These are phyloP conservation scores for Barbus barbus DNA, from an alignment of 2,113 vertebrate genomes.

Conservation along the genomic window DNA sequence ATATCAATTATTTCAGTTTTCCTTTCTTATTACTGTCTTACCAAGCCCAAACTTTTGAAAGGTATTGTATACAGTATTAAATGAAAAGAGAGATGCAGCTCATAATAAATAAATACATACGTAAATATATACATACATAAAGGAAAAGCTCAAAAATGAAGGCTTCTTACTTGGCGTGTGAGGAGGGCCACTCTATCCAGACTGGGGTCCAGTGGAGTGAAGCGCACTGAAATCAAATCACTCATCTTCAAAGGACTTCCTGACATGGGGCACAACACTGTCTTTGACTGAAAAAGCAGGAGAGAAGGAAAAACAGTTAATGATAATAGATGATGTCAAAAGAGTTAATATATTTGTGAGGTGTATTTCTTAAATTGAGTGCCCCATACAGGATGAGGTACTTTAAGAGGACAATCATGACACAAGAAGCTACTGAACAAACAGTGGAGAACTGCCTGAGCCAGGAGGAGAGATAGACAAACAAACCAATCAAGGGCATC, in stretches of 20 bases:
- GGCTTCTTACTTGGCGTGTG: slow-evolving; percentile 75
- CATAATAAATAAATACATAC: too few species aligned
- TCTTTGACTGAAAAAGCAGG: slow-evolving; percentile 74
- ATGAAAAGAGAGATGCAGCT: not conserved
- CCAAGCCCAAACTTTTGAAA: not conserved
- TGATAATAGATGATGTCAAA: not conserved
- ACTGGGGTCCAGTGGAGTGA: slow-evolving; percentile 78
- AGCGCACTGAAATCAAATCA: slow-evolving; percentile 79
- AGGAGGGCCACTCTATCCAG: slow-evolving; percentile 84
- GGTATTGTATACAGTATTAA: not conserved
- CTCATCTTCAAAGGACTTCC: slow-evolving; percentile 84
- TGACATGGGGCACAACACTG: slow-evolving; percentile 87
- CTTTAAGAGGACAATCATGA: not conserved
- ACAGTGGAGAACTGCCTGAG: not conserved
- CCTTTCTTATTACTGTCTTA: not conserved
- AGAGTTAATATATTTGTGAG: not conserved
- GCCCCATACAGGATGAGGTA: not conserved
- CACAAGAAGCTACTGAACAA: not conserved
- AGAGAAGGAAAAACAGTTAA: not conserved
- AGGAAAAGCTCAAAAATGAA: not conserved
- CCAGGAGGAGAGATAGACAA: not conserved
- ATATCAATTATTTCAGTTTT: too few species aligned
- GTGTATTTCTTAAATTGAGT: not conserved
- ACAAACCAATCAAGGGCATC: slow-evolving; percentile 38
- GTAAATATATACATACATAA: too few species aligned